Conservation (phyloP, 2,888 invertebrate genomes). For the Parnassius smintheus region DNA sequence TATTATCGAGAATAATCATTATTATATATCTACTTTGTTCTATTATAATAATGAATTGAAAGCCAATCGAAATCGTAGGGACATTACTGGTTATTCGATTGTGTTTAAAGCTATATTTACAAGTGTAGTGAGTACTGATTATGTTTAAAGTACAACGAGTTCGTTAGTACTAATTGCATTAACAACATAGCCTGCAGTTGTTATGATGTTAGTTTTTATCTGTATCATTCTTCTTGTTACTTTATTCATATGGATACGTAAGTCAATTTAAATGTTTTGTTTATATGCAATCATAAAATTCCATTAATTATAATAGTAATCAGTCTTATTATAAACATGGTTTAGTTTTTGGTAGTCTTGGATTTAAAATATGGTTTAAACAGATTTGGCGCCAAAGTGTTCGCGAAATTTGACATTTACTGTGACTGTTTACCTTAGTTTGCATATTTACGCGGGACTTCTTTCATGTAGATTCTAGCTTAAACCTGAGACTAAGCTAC, state of each 20-base stretch:
- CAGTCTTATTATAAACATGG: no score
- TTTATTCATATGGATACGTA: constrained; percentile 17
- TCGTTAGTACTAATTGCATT: not conserved
- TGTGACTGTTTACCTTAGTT: no score
- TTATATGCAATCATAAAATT: no score
- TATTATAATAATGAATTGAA: not conserved
- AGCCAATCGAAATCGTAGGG: not conserved
- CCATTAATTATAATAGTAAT: no score
- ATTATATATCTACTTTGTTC: not conserved
- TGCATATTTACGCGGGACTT: no score
- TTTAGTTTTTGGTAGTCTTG: no score
- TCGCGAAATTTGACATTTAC: no score
- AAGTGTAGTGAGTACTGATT: no score
- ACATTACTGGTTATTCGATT: not conserved
- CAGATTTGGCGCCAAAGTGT: no score
- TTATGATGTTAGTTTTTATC: constrained; percentile 16
- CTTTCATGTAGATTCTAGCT: no score
- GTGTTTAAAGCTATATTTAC: not conserved
- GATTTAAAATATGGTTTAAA: no score
- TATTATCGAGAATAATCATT: constrained; percentile 10
- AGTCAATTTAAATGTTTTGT: constrained; percentile 1
- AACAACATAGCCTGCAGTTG: constrained; percentile 5
- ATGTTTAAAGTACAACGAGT: not conserved
- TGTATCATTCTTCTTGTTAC: constrained; percentile 8
- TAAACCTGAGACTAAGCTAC: no score